Evolutionary conservation across 2,113 vertebrate species (phyloP).

Genomic region (Mola mola): DNA sequence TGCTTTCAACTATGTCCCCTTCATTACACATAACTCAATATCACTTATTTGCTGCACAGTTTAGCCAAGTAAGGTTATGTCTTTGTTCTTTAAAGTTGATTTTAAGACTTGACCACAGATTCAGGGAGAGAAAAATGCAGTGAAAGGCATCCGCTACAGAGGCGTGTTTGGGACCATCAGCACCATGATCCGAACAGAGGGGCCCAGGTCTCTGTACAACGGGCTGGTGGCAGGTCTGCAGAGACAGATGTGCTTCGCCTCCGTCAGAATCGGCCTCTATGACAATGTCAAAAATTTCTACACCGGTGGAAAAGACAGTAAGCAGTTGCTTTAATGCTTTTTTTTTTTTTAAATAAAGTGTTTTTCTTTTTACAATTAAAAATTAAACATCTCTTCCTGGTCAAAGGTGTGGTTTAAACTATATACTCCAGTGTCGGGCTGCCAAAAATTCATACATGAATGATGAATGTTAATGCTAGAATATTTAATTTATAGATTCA

Average conservation of each 20-base stretch:
- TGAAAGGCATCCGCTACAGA: conserved; percentile 80
- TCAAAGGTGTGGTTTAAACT: no score
- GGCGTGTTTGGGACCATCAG: conserved; percentile 87
- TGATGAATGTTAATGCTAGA: no score
- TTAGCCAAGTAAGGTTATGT: neutral
- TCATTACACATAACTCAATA: neutral
- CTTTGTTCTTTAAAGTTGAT: conserved; percentile 4
- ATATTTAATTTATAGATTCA: no score
- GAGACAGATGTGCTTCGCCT: conserved; percentile 87
- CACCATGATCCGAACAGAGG: conserved; percentile 86
- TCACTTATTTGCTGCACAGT: neutral
- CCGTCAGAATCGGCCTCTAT: conserved; percentile 88
- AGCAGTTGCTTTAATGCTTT: conserved; percentile 58
- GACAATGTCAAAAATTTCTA: conserved; percentile 86
- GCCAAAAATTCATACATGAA: no score
- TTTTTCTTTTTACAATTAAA: no score
- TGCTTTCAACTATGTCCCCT: neutral
- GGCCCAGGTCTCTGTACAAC: conserved; percentile 83
- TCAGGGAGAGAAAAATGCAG: conserved; percentile 82
- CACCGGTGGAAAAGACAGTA: conserved; percentile 82
- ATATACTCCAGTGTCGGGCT: no score
- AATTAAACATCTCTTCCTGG: no score
- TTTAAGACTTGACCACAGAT: conserved; percentile 75
- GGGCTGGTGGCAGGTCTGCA: conserved; percentile 88
- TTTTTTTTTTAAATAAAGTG: no score